Evolutionary conservation across 2,113 vertebrate species (phyloP).

Genomic region (Lipotes vexillifer): DNA sequence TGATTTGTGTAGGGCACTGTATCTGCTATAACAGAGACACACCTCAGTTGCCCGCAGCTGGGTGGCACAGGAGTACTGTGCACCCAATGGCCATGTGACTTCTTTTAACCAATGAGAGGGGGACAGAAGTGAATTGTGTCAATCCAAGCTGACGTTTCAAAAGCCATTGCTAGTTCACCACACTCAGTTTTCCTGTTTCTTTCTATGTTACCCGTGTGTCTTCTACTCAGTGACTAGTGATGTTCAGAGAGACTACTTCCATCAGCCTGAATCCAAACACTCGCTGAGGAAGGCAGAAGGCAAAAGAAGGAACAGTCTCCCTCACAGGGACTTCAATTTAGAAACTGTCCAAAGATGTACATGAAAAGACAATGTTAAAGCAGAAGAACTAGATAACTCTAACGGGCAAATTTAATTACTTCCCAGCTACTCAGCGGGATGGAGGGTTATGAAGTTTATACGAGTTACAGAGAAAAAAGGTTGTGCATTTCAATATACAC

Average conservation of each 20-base stretch:
- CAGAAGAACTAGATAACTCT: not conserved
- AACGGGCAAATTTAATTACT: not conserved
- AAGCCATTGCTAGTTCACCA: not conserved
- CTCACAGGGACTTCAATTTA: not conserved
- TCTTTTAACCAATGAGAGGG: not conserved
- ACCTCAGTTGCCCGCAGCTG: not conserved
- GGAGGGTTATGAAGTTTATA: not conserved
- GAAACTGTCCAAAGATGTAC: not conserved
- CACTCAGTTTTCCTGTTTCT: not conserved
- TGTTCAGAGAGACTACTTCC: not conserved
- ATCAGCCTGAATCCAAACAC: not conserved
- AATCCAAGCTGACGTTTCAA: not conserved
- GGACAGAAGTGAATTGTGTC: not conserved
- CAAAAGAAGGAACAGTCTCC: not conserved
- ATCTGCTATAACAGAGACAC: not conserved
- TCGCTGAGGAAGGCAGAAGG: not conserved
- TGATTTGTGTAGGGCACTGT: not conserved
- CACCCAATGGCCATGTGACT: not conserved
- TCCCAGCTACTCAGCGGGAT: not conserved
- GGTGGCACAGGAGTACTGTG: not conserved
- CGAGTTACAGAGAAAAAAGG: not conserved
- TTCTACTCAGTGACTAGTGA: not conserved
- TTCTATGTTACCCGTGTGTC: not conserved
- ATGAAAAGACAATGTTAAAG: not conserved
- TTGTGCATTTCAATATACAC: not conserved